Conservation (phyloP, 2,113 vertebrate genomes). For the Actenoides lindsayi region DNA sequence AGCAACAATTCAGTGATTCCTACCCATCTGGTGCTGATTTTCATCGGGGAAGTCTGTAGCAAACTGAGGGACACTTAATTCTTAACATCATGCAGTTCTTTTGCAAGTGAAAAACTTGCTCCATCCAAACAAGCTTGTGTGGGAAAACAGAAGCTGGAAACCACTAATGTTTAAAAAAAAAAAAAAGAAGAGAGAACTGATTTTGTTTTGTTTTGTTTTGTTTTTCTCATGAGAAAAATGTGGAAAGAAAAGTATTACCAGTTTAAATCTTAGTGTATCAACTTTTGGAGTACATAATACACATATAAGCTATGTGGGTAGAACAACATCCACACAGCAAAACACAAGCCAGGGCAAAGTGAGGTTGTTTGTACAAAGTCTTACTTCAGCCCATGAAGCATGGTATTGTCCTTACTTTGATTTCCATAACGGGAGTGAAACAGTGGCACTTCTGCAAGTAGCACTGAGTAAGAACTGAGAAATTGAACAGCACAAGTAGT, state of each 20-base stretch:
- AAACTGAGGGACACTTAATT: background rate
- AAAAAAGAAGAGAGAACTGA: too few relatives aligned
- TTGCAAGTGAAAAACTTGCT: background rate
- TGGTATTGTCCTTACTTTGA: background rate
- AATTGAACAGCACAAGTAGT: background rate
- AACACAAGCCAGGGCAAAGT: background rate
- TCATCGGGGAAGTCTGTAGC: background rate
- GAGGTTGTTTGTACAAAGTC: background rate
- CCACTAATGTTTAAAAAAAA: background rate
- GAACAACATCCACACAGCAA: background rate
- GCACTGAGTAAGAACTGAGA: background rate
- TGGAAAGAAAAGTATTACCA: background rate
- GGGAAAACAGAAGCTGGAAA: background rate
- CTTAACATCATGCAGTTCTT: background rate
- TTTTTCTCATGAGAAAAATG: background rate
- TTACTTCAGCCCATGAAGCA: background rate
- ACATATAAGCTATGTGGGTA: background rate
- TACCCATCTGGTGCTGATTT: background rate
- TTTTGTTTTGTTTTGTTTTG: background rate
- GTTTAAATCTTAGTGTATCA: background rate
- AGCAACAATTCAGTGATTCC: background rate
- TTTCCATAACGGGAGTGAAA: background rate
- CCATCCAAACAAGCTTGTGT: background rate
- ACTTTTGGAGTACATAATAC: background rate
- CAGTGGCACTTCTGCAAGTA: background rate